These are phyloP conservation scores for Lacerta agilis DNA, from an alignment of 2,797 vertebrate genomes.

Conservation along the genomic window DNA sequence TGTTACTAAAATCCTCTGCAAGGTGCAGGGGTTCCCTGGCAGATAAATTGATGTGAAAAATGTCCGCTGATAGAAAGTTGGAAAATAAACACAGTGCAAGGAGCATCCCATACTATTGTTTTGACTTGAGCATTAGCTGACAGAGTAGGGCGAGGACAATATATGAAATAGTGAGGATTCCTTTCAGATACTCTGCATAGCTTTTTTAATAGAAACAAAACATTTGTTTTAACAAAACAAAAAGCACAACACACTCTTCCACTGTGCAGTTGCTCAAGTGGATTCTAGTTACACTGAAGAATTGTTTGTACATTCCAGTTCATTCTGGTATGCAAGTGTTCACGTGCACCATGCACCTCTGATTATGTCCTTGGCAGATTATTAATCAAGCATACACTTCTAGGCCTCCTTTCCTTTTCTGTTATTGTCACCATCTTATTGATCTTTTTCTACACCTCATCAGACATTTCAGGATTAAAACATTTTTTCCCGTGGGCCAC, in stretches of 20 bases:
- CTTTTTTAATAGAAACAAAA: not conserved
- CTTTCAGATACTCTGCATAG: slow-evolving; percentile 11
- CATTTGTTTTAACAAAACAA: not conserved
- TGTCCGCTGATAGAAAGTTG: not conserved
- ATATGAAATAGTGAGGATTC: slow-evolving; percentile 11
- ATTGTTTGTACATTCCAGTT: not conserved
- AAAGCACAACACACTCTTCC: not conserved
- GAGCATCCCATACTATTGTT: not conserved
- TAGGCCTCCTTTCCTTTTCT: not conserved
- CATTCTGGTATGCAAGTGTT: not conserved
- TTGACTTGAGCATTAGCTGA: not conserved
- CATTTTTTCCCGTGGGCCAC: not conserved
- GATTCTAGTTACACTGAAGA: not conserved
- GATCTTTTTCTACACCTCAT: slow-evolving; percentile 41
- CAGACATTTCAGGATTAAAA: slow-evolving; percentile 29
- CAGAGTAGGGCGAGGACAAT: not conserved
- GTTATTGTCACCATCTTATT: not conserved
- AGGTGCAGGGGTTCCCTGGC: not conserved
- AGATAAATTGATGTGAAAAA: not conserved
- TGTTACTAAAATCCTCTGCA: not conserved
- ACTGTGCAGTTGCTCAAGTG: not conserved
- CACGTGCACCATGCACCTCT: not conserved
- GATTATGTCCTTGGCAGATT: slow-evolving; percentile 19
- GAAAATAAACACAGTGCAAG: not conserved
- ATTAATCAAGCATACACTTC: not conserved